Evolutionary conservation across 2,888 invertebrate genomes (phyloP).

Genomic region (Pogonocherus hispidulus): DNA sequence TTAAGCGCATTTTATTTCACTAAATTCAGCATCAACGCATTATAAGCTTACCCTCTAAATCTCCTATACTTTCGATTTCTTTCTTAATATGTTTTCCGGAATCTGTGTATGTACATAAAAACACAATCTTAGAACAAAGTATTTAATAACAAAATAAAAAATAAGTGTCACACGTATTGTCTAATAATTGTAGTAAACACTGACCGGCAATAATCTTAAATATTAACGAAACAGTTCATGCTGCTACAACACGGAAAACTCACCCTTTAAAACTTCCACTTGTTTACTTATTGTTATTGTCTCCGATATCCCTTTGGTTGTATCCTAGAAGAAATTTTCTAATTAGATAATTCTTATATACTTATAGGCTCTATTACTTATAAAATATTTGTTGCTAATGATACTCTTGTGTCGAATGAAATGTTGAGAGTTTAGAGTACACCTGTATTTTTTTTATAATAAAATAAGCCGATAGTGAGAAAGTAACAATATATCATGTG

Average conservation of each 20-base stretch:
- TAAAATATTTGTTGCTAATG: too few species aligned
- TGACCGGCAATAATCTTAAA: slow-evolving; percentile 50
- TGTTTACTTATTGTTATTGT: slow-evolving; percentile 67
- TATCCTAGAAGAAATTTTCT: slow-evolving; percentile 62
- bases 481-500: too few species aligned
- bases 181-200: slow-evolving; percentile 33
- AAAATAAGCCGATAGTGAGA: too few species aligned
- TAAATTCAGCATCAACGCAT: not conserved
- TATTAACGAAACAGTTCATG: slow-evolving; percentile 43
- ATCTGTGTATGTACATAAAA: slow-evolving; percentile 52
- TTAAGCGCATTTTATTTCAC: slow-evolving; percentile 21
- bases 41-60: slow-evolving; percentile 61
- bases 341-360: too few species aligned
- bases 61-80: slow-evolving; percentile 60
- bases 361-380: too few species aligned
- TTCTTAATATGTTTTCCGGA: slow-evolving; percentile 61
- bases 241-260: slow-evolving; percentile 52
- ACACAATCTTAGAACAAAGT: slow-evolving; percentile 22
- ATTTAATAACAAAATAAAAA: slow-evolving; percentile 24
- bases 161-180: slow-evolving; percentile 8
- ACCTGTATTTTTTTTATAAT: too few species aligned
- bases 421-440: too few species aligned
- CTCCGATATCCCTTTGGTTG: slow-evolving; percentile 66
- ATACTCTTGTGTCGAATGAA: too few species aligned
- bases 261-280: slow-evolving; percentile 70